Evolutionary conservation across 2,113 vertebrate genomes (phyloP), one percentile per base, ranked within the genome.

Genomic region (Pygathrix nemaeus): DNA sequence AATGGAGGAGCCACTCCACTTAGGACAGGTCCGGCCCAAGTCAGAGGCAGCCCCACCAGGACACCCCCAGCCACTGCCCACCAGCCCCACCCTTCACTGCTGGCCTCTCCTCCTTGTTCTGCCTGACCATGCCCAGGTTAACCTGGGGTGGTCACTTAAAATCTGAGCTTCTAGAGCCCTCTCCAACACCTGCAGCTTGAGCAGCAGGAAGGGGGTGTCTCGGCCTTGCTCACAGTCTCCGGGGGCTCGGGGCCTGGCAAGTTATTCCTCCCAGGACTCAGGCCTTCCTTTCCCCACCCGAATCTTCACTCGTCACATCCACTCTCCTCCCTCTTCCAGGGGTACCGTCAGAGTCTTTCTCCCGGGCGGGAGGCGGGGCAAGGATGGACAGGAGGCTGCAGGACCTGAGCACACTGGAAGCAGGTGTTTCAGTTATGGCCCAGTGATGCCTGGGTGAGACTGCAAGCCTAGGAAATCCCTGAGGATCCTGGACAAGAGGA

Each of bases 1-100:
- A 97, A 95, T 90, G 93, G 94, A 96, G 88, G 66, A 87, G 48
- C 25, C 25, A 88, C 93, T 90, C 95, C 95, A 50, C 70, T 64
- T 40, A 0, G 14, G 61, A 66, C 9, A 2, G 2, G 85, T 7
- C 0, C 1, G 30, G 35, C n/a, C 16, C 82, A 11, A 18, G 50
- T n/a, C 50, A 17, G n/a, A 55, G 82, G 40, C 4, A 21, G 30
- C 38, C 86, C 66, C 3, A 14, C 14, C 30, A 1, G 43, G 32
- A 82, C 90, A 57, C 85, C 95, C 55, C 70, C 68, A 4, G 14
- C 32, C 50, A 64, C 43, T 12, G 43, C 17, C 35, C 9, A 38
- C 16, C 1, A 38, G n/a, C 72, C 27, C 0, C 11, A 27, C 12
- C 20, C 18, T 3, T 10, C 1, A 13, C 25, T 6, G 35, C 18